phyloP scores from a whole-genome alignment of 2,797 vertebrate genomes.

The Monodelphis domestica region DNA sequence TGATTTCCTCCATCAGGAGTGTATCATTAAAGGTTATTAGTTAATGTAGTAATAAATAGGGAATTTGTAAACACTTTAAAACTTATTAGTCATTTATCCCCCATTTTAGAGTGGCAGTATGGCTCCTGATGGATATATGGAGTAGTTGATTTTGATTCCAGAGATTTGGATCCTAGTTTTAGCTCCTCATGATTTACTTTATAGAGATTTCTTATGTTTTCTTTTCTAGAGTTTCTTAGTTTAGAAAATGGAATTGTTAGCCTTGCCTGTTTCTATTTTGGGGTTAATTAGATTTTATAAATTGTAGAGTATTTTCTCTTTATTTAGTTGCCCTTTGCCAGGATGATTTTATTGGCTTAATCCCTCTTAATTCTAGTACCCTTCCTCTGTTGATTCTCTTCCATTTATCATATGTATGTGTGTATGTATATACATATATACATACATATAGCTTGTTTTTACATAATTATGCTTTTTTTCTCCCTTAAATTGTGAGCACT shows the following conservation, averaged over 20 bases:
- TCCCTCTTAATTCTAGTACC: background rate
- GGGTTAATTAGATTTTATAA: background rate
- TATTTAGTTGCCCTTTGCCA: background rate
- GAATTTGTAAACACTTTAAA: background rate
- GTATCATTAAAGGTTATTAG: no score
- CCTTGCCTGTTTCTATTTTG: background rate
- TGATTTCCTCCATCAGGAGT: background rate
- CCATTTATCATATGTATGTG: background rate
- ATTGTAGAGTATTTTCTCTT: background rate
- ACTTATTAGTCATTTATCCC: background rate
- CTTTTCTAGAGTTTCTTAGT: background rate
- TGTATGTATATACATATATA: no score
- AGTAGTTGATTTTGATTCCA: background rate
- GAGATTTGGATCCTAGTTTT: background rate
- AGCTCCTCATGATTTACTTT: background rate
- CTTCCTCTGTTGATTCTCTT: background rate
- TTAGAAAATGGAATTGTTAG: conserved; percentile 3
- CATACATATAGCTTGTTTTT: no score
- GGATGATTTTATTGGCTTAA: background rate
- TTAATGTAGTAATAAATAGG: background rate
- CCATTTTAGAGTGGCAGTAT: rapidly evolving
- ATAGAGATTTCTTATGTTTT: background rate
- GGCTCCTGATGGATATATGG: background rate
- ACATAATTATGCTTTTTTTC: background rate
- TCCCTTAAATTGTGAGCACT: background rate